Base-by-base conservation (phyloP, 2,797 vertebrate genomes). In the Pithecia hirsuta region DNA sequence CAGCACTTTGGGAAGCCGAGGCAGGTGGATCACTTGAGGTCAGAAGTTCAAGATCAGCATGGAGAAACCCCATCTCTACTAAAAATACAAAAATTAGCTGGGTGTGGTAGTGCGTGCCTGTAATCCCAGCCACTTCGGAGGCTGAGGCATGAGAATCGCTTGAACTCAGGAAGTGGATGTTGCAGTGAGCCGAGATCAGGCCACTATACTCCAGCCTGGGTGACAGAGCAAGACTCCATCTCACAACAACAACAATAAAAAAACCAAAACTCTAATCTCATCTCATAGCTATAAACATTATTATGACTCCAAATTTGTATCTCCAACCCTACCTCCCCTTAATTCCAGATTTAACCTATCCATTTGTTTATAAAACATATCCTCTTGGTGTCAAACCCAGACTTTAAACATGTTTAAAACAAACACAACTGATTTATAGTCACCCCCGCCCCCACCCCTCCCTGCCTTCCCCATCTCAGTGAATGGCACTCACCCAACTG, bases 321-420 rank as follows among this genome's bases (percentile, higher is more conserved):
- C 36, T 55, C 44, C 67, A 89, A 64, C 12, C 44, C 33, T 48
- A 83, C 28, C 26, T 91, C 80, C 59, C 74, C 59, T 91, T 80
- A 72, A 91, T 41, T 75, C 48, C 78, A 88, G 72, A 82, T 61
- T 59, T 80, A 75, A n/a, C 8, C 50, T 12, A 74, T n/a, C 50
- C 39, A 93, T 30, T 39, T 95, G 59, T 78, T 92, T 89, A 92
- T 8, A 89, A 96, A 91, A 84, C 5, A 3, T 52, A 85, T 89
- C 24, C 30, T 83, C 55, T 61, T 61, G 14, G 50, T 64, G n/a
- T 92, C 87, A 94, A 95, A 82, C 41, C 44, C 44, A 59, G 30
- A 90, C 41, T 55, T 76, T 19, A 67, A 39, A 88, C 33, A 46
- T 28, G 59, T 64, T 67, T 95, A 83, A 93, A 93, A 67, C 48